Evolutionary conservation across 2,113 vertebrate genomes (phyloP).

Genomic region (Astatotilapia flaviijosephi): DNA sequence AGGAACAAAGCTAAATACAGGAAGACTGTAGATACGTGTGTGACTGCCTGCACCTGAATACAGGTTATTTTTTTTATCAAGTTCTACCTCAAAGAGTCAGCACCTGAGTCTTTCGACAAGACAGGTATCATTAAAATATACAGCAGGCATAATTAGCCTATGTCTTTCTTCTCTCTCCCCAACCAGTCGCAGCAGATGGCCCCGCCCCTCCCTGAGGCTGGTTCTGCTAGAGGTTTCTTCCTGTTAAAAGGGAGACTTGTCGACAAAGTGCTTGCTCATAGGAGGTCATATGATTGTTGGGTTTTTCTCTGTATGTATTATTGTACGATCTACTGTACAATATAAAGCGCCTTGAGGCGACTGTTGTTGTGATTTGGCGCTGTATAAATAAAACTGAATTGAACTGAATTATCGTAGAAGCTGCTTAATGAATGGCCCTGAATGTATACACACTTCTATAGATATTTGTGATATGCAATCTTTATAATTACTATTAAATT

Average conservation of each 20-base stretch:
- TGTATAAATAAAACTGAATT: neutral
- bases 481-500: neutral
- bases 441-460: neutral
- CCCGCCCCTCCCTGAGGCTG: neutral
- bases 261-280: neutral
- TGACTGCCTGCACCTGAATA: neutral
- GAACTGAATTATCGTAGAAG: neutral
- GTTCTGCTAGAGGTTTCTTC: neutral
- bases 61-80: neutral
- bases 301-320: neutral
- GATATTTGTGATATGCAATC: neutral
- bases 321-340: neutral
- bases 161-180: neutral
- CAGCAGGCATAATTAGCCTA: neutral
- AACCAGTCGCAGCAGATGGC: neutral
- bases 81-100: neutral
- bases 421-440: neutral
- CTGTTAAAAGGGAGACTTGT: neutral
- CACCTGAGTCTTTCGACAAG: neutral
- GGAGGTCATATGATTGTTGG: neutral
- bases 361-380: neutral
- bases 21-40: neutral
- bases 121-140: neutral
- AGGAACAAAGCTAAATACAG: neutral
- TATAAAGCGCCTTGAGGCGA: neutral